A percentile compares a stretch with the other conserved stretches of the same genome.
Conservation (phyloP, 2,888 invertebrate species). For the Augochlorella aurata region DNA sequence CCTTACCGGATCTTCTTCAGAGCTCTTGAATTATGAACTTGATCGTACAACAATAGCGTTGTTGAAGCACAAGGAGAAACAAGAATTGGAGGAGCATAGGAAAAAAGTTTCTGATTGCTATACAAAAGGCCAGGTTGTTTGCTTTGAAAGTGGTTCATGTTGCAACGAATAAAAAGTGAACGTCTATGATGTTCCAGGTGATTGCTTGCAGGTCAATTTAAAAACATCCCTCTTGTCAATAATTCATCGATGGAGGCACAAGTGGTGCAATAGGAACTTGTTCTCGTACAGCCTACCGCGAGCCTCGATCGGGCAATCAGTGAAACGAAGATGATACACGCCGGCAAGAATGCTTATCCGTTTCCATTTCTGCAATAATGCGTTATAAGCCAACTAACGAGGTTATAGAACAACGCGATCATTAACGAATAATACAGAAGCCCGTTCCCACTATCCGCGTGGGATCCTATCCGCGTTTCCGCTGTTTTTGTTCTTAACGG, state of each 20-base stretch:
- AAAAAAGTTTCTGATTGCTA: constrained; percentile 27
- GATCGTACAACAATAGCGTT: neutral
- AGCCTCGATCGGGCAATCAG: constrained; percentile 46
- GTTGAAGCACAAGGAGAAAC: neutral
- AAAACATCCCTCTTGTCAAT: constrained; percentile 45
- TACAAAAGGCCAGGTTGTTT: constrained; percentile 35
- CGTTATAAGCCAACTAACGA: constrained; percentile 13
- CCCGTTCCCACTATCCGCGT: neutral
- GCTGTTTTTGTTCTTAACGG: neutral
- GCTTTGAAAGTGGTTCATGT: constrained; percentile 34
- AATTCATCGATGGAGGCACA: constrained; percentile 33
- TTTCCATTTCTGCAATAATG: constrained; percentile 29
- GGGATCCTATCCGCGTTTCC: neutral
- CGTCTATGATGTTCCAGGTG: constrained; percentile 33
- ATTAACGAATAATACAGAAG: neutral
- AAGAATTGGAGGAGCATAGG: neutral
- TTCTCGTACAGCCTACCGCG: constrained; percentile 11
- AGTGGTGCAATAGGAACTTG: constrained; percentile 21
- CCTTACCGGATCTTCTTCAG: neutral
- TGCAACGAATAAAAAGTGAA: constrained; percentile 26
- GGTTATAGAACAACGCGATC: constrained; percentile 7
- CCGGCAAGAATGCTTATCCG: constrained; percentile 19
- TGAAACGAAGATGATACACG: constrained; percentile 33
- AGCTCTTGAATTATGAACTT: neutral
- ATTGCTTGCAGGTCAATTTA: constrained; percentile 49